Conservation (phyloP, 2,888 invertebrate species). For the Morinoia aosen region DNA sequence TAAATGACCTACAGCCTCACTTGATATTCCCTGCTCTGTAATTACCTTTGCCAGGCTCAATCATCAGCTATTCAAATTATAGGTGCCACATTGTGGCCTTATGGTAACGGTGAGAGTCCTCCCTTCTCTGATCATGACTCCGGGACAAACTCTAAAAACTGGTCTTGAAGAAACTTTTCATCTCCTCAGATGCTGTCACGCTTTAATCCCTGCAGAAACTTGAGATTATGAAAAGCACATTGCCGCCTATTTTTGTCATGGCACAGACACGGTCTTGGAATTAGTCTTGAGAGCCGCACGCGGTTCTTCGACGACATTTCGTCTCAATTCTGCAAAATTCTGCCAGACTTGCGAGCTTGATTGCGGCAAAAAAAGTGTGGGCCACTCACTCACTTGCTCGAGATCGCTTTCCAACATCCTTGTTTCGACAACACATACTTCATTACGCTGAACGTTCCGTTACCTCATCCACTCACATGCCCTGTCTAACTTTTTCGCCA, state of each 20-base stretch:
- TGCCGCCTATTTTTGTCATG: background rate
- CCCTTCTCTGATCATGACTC: conserved; percentile 19
- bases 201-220: conserved; percentile 33
- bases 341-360: background rate
- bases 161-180: conserved; percentile 43
- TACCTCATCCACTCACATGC: background rate
- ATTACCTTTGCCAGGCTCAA: conserved; percentile 51
- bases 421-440: background rate
- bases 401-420: background rate
- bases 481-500: no score
- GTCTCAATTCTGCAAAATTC: background rate
- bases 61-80: conserved; percentile 52
- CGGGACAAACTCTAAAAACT: conserved; percentile 36
- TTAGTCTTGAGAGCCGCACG: background rate
- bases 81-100: conserved; percentile 47
- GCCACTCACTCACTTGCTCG: background rate
- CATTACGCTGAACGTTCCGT: background rate
- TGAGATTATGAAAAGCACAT: conserved; percentile 33
- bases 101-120: conserved; percentile 48
- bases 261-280: background rate
- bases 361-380: background rate
- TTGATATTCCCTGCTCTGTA: conserved; percentile 49
- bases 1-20: conserved; percentile 51
- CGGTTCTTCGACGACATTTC: background rate
- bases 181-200: conserved; percentile 34